Evolutionary conservation across 2,888 invertebrate genomes (phyloP), one percentile per base, ranked within the genome.

Genomic region (Caenorhabditis sp.): DNA sequence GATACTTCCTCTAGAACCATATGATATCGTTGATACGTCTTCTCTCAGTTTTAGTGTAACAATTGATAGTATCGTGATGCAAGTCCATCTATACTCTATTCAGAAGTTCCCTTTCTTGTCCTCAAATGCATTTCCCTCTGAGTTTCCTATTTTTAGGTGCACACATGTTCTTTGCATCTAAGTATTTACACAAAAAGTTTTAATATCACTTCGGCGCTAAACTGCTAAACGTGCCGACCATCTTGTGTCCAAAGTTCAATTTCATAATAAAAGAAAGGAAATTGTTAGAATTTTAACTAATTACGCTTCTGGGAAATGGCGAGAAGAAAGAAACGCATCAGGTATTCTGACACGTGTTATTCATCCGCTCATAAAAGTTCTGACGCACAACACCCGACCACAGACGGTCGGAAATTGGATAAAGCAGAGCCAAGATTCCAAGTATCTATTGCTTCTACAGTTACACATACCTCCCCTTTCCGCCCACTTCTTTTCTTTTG

Each of bases 21-120:
- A 76, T 76, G 74, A 74, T 60, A 74, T 65, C 65, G 47, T 22
- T 74, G 67, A 67, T 76, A 61, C 76, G 15, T 24, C 55, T 55
- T 24, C 64, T 55, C 55, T 71, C 20, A 55, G 40, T 60, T 60
- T 35, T 15, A 44, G 60, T 76, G 60, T 65, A 74, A 74, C 40
- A 37, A 13, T 28, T 35, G 47, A 35, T 3, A 20, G 22, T 35
- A 51, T 26, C 13, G 20, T 8, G 51, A 47, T 47, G n/a, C 40
- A 26, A 53, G 72, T 72, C 26, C 72, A 64, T 56, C 35, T 35
- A 22, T n/a, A 71, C 64, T 55, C 44, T 11, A 44, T 60, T 44
- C 55, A 28, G 32, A 24, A 6, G 4, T 55, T 32, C 15, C n/a
- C 4, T n/a, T 55, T 26, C 26, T 15, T 40, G 9, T 26, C 55